These are phyloP conservation scores for Mus caroli DNA, from an alignment of 2,797 vertebrate species.

Conservation along the genomic window DNA sequence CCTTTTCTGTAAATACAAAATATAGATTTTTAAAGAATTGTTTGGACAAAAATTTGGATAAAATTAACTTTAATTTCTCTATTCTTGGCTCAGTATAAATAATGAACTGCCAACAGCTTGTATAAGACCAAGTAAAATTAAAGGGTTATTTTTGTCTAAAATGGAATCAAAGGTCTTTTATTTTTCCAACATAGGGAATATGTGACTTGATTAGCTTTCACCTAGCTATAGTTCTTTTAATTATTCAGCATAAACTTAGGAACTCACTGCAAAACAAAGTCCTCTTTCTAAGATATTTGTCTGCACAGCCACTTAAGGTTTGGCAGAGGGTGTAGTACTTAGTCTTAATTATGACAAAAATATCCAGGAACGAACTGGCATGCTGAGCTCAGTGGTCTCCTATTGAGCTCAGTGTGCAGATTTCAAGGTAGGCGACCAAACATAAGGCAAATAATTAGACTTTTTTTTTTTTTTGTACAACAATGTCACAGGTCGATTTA, in stretches of 20 bases:
- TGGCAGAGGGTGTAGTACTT: neutral
- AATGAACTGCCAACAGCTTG: neutral
- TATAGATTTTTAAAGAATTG: neutral
- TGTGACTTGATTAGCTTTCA: neutral
- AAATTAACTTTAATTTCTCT: conserved; percentile 20
- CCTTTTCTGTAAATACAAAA: conserved; percentile 1
- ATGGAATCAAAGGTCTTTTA: neutral
- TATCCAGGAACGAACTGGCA: conserved; percentile 18
- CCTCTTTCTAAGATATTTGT: conserved; percentile 41
- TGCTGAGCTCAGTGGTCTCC: neutral
- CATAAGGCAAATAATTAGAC: neutral
- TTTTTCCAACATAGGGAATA: conserved; percentile 16
- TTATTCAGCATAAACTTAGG: conserved; percentile 32
- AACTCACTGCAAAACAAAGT: neutral
- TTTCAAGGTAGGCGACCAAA: neutral
- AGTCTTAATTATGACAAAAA: conserved; percentile 14
- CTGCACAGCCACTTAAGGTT: conserved; percentile 23
- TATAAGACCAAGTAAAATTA: neutral
- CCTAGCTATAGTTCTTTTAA: neutral
- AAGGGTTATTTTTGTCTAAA: conserved; percentile 38
- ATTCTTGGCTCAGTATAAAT: neutral
- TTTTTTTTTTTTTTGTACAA: neutral
- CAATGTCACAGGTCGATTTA: neutral
- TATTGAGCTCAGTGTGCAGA: neutral
- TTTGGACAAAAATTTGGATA: neutral